A percentile compares a stretch with the other conserved stretches of the same genome.
Conservation (phyloP, 2,113 vertebrate species). For the Phasianus colchicus region DNA sequence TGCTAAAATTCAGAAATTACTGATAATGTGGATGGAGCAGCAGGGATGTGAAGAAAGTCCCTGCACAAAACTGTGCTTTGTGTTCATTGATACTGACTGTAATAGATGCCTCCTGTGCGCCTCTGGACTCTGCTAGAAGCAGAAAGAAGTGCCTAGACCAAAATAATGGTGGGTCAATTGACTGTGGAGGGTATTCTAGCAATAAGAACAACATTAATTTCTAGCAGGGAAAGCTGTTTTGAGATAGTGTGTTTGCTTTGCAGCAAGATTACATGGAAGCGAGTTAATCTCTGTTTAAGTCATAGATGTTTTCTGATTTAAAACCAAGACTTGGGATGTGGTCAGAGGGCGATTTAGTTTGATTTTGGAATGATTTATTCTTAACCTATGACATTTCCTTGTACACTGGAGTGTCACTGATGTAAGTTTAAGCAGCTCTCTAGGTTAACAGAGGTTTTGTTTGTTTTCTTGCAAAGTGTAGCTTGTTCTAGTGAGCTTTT, state of each 20-base stretch:
- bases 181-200: not conserved
- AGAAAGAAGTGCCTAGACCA: not conserved
- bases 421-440: not conserved
- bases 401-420: not conserved
- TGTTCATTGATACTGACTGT: not conserved
- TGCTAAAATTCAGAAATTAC: not conserved
- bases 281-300: not conserved
- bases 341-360: not conserved
- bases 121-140: not conserved
- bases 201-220: not conserved
- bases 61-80: not conserved
- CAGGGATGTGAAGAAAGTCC: not conserved
- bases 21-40: not conserved
- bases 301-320: not conserved
- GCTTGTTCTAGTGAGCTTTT: not conserved
- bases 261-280: not conserved
- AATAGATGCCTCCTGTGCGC: rapidly evolving
- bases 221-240: not conserved
- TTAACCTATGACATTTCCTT: not conserved
- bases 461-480: not conserved
- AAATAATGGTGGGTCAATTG: not conserved
- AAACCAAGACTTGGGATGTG: not conserved
- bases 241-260: not conserved
- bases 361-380: not conserved
- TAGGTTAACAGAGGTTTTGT: not conserved